phyloP scores from a whole-genome alignment of 2,888 invertebrate genomes.

The Cerastoderma edule region DNA sequence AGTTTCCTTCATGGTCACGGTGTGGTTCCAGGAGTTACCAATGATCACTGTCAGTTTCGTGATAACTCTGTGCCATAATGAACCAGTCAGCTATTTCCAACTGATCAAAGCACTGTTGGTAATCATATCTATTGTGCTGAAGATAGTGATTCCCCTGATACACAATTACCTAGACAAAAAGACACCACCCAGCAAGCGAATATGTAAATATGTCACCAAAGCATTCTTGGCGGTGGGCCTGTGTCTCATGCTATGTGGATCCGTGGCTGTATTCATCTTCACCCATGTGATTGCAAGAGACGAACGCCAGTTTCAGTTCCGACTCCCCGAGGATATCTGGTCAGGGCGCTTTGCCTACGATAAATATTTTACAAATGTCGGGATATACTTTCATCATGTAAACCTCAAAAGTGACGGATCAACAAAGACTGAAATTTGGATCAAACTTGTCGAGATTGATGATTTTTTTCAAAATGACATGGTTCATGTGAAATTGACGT shows the following conservation, averaged over 20 bases:
- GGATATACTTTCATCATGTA: conserved; percentile 63
- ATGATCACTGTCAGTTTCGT: conserved; percentile 62
- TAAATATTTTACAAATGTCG: conserved; percentile 69
- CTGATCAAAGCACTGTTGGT: conserved; percentile 67
- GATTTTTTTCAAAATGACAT: conserved; percentile 34
- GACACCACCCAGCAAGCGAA: conserved; percentile 2
- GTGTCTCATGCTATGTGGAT: conserved; percentile 50
- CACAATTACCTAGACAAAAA: conserved; percentile 33
- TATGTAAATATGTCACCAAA: conserved; percentile 42
- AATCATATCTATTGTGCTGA: conserved; percentile 56
- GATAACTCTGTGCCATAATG: conserved; percentile 71
- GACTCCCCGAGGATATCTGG: conserved; percentile 52
- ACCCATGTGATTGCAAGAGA: conserved; percentile 54
- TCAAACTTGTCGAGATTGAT: conserved; percentile 55
- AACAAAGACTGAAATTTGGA: conserved; percentile 43
- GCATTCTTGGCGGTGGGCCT: conserved; percentile 43
- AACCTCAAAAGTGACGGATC: background rate
- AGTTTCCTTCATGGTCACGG: conserved; percentile 60
- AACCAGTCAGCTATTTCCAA: conserved; percentile 73
- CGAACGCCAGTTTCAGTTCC: conserved; percentile 41
- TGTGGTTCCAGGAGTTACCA: conserved; percentile 71
- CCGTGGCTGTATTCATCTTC: conserved; percentile 55
- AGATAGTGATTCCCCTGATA: conserved; percentile 58
- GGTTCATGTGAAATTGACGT: conserved; percentile 43
- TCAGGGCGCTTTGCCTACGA: conserved; percentile 49